Evolutionary conservation across 30 jellyfish, hydroid and myxozoan species (phyloP).

Genomic region (Cassiopea andromeda): DNA sequence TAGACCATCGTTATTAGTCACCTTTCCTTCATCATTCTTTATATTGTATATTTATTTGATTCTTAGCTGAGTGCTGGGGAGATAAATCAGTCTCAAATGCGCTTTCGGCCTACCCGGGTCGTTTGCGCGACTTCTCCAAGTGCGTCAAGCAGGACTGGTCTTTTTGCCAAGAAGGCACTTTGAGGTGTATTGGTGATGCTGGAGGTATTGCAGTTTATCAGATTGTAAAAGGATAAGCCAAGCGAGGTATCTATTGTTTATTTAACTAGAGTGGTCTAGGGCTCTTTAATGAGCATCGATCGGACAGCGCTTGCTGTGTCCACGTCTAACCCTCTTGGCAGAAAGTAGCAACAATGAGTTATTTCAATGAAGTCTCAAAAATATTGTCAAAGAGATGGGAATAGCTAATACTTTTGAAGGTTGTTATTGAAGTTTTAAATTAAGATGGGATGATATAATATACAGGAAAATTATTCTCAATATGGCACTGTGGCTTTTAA

Average conservation of each 20-base stretch:
- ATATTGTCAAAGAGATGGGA: no score
- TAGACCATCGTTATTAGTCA: background rate
- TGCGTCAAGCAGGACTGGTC: background rate
- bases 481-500: no score
- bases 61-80: slow-evolving; percentile 8
- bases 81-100: slow-evolving; percentile 11
- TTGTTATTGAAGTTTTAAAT: no score
- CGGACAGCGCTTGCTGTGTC: no score
- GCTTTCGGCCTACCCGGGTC: background rate
- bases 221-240: background rate
- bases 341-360: no score
- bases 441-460: no score
- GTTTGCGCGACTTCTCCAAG: background rate
- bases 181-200: background rate
- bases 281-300: no score
- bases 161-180: slow-evolving; percentile 4
- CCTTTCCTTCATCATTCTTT: background rate
- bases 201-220: slow-evolving; percentile 4
- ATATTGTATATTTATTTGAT: background rate
- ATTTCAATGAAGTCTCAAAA: no score
- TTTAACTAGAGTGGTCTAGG: background rate
- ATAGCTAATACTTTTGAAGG: no score
- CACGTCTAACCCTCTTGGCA: no score
- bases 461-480: no score
- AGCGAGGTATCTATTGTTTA: background rate